A percentile compares a stretch with the other conserved stretches of the same genome.
phyloP scores from a whole-genome alignment of 2,113 vertebrate species.

The Calonectris borealis region DNA sequence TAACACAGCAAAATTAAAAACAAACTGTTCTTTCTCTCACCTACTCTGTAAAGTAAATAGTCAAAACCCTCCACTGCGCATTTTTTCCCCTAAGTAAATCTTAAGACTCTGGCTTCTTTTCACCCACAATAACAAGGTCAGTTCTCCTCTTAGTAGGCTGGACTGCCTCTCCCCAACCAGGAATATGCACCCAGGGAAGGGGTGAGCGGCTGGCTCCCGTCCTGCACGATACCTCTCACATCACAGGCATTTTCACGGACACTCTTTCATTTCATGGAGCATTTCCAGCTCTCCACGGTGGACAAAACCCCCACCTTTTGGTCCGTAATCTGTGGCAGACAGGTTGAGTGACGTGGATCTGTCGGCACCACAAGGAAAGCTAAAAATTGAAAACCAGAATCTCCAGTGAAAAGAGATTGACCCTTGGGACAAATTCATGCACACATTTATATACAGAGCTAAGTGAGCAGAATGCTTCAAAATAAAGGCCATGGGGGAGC shows the following conservation, averaged over 20 bases:
- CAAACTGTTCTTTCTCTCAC: not conserved
- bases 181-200: not conserved
- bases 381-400: not conserved
- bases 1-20: not conserved
- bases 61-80: not conserved
- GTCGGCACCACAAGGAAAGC: not conserved
- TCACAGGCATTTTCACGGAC: not conserved
- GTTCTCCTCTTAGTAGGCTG: not conserved
- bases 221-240: not conserved
- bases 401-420: not conserved
- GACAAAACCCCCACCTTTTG: not conserved
- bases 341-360: not conserved
- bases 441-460: not conserved
- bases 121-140: not conserved
- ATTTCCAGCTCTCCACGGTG: rapidly evolving
- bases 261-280: not conserved
- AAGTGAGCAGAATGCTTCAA: not conserved
- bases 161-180: not conserved
- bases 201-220: not conserved
- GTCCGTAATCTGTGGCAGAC: rapidly evolving
- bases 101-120: not conserved
- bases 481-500: not conserved
- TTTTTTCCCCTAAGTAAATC: not conserved
- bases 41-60: conserved; percentile 4
- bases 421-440: not conserved